Conservation (phyloP, 2,113 vertebrate genomes). For the Xenus cinereus region DNA sequence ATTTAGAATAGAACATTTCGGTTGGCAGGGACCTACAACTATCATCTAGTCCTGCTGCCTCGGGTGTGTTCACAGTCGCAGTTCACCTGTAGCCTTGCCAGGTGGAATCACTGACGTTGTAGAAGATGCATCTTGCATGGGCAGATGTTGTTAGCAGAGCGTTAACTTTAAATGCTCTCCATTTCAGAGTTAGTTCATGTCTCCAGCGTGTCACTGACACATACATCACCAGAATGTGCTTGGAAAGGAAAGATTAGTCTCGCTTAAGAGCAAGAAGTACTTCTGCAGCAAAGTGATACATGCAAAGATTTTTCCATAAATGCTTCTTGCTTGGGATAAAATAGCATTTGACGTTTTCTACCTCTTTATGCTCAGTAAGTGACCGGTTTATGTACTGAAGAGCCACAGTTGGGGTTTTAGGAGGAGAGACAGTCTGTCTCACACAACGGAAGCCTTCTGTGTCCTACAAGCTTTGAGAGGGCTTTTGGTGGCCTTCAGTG, state of each 20-base stretch:
- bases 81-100: neutral
- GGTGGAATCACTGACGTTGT: neutral
- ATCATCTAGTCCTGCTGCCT: neutral
- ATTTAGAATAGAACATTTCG: neutral
- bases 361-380: neutral
- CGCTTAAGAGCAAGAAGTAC: neutral
- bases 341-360: neutral
- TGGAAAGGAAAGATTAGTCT: neutral
- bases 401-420: neutral
- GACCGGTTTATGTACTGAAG: neutral
- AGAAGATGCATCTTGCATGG: neutral
- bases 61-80: neutral
- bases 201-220: neutral
- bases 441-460: fast-evolving
- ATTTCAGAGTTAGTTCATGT: neutral
- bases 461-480: neutral
- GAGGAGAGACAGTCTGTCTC: neutral
- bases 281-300: fast-evolving
- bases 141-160: neutral
- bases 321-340: neutral
- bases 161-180: neutral
- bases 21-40: neutral
- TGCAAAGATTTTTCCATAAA: neutral
- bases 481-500: neutral
- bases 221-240: neutral